These are phyloP conservation scores for Mechanitis messenoides DNA, from an alignment of 2,888 invertebrate species.

Conservation along the genomic window DNA sequence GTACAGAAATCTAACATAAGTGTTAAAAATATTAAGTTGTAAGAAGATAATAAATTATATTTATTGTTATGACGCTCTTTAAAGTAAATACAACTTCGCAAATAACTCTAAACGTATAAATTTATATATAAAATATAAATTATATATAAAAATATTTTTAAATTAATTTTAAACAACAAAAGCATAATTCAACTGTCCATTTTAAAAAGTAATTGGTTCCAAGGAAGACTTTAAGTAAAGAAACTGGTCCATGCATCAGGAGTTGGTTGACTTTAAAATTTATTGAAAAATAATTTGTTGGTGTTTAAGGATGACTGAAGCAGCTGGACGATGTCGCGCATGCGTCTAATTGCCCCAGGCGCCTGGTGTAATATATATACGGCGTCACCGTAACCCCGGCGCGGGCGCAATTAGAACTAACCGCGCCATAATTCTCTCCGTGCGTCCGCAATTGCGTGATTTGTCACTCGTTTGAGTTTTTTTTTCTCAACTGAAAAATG, in stretches of 20 bases:
- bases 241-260: background rate
- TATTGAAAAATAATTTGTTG: slow-evolving; percentile 1
- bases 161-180: no score
- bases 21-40: slow-evolving; percentile 1
- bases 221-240: no score
- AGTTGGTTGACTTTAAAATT: slow-evolving; percentile 2
- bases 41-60: background rate
- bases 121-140: no score
- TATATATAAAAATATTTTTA: no score
- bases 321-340: slow-evolving; percentile 7
- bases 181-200: no score
- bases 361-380: slow-evolving; percentile 46
- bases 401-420: slow-evolving; percentile 69
- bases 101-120: background rate
- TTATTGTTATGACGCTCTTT: background rate
- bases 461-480: slow-evolving; percentile 65
- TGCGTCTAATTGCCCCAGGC: slow-evolving; percentile 52
- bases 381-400: slow-evolving; percentile 48
- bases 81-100: slow-evolving; percentile 6
- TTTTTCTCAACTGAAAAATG: slow-evolving; percentile 63
- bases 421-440: slow-evolving; percentile 70
- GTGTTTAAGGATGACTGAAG: slow-evolving; percentile 4
- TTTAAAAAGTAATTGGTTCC: no score
- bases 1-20: slow-evolving; percentile 1
- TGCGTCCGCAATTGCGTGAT: slow-evolving; percentile 73